phyloP scores from a whole-genome alignment of 2,888 invertebrate species.

The Chloroclystis v-ata region DNA sequence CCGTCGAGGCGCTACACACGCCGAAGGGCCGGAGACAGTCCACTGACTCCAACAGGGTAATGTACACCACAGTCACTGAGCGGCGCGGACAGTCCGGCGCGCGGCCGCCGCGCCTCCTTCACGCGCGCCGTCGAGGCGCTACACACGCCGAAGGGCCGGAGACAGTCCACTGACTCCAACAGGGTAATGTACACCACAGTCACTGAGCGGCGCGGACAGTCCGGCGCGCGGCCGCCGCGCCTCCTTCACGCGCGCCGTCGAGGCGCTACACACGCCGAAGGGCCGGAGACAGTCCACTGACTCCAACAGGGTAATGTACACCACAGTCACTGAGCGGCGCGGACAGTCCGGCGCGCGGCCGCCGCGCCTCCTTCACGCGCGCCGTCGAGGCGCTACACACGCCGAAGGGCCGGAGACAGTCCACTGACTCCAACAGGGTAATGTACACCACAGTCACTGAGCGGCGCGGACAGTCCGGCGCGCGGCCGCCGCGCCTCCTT shows the following conservation, averaged over 20 bases:
- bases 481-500: constrained; percentile 64
- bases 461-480: background rate
- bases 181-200: too few species aligned
- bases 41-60: constrained; percentile 51
- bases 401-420: constrained; percentile 55
- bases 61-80: too few species aligned
- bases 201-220: too few species aligned
- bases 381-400: constrained; percentile 66
- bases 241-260: too few species aligned
- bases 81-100: background rate
- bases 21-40: constrained; percentile 58
- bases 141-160: too few species aligned
- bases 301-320: too few species aligned
- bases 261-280: too few species aligned
- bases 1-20: constrained; percentile 63
- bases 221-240: too few species aligned
- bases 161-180: too few species aligned
- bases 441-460: too few species aligned
- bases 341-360: constrained; percentile 31
- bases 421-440: constrained; percentile 55
- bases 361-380: constrained; percentile 66
- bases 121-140: constrained; percentile 56
- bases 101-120: constrained; percentile 65
- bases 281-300: too few species aligned
- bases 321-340: constrained; percentile 11